Evolutionary conservation across 2,113 vertebrate species (phyloP).

Genomic region (Oryzias melastigma): DNA sequence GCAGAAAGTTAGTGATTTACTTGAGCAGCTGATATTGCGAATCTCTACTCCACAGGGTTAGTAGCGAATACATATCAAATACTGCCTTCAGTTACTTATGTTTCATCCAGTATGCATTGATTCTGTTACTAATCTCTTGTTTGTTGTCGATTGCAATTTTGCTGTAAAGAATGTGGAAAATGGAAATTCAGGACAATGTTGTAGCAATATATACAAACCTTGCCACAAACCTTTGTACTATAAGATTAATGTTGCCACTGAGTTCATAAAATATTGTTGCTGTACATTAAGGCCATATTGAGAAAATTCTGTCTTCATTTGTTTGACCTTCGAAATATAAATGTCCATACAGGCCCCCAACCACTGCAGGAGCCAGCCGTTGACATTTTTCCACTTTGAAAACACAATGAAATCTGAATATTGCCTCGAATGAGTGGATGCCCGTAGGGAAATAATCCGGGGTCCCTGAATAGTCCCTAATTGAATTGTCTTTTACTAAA

Average conservation of each 20-base stretch:
- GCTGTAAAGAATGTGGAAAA: slow-evolving; percentile 8
- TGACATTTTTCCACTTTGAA: slow-evolving; percentile 80
- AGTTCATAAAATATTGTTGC: slow-evolving; percentile 65
- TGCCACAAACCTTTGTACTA: slow-evolving; percentile 29
- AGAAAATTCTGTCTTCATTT: slow-evolving; percentile 75
- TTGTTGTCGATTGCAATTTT: slow-evolving; percentile 3
- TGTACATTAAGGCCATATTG: slow-evolving; percentile 66
- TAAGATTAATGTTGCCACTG: slow-evolving; percentile 58
- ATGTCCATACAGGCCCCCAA: slow-evolving; percentile 66
- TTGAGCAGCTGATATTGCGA: background rate
- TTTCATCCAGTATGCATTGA: background rate
- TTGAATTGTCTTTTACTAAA: slow-evolving; percentile 93
- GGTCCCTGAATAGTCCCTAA: slow-evolving; percentile 85
- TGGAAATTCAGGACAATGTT: slow-evolving; percentile 7
- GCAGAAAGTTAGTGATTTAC: slow-evolving; percentile 6
- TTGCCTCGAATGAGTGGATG: slow-evolving; percentile 71
- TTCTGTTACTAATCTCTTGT: background rate
- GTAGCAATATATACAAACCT: slow-evolving; percentile 20
- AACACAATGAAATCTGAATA: slow-evolving; percentile 85
- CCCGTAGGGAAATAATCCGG: slow-evolving; percentile 80
- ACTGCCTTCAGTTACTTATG: background rate
- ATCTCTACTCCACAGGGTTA: background rate
- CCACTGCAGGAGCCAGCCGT: slow-evolving; percentile 63
- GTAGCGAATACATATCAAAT: background rate
- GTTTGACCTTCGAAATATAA: slow-evolving; percentile 71